Conservation (phyloP, 2,888 invertebrate genomes). For the Bombylius discolor region DNA sequence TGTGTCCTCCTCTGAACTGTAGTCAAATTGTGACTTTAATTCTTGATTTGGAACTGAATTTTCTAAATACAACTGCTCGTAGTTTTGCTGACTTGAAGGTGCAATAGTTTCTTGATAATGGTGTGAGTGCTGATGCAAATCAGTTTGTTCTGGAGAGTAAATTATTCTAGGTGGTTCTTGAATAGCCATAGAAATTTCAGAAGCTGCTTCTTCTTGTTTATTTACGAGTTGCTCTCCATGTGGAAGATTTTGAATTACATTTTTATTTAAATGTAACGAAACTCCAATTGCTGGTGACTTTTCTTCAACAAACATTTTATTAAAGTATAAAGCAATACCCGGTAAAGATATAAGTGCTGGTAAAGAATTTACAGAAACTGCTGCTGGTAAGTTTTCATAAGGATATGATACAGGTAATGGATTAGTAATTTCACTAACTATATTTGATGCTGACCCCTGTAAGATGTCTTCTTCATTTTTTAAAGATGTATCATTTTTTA, state of each 20-base stretch:
- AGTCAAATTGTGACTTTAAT: too few relatives aligned
- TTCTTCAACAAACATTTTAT: background rate
- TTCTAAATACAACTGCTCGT: too few relatives aligned
- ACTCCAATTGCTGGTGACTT: background rate
- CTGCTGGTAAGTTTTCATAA: background rate
- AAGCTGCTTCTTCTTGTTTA: background rate
- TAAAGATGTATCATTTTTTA: background rate
- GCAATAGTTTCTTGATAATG: too few relatives aligned
- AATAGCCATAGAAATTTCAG: background rate
- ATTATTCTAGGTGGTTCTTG: too few relatives aligned
- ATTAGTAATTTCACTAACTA: background rate
- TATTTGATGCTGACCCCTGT: background rate
- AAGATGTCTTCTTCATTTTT: background rate
- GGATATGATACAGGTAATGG: background rate
- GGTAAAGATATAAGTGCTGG: background rate
- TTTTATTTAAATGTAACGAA: background rate
- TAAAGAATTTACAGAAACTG: background rate
- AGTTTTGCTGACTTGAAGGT: too few relatives aligned
- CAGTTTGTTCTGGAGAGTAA: too few relatives aligned
- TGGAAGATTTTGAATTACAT: background rate
- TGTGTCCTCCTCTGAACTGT: too few relatives aligned
- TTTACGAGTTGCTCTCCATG: background rate
- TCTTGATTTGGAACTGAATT: too few relatives aligned
- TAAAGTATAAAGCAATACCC: background rate
- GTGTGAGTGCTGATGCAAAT: too few relatives aligned